Evolutionary conservation across 2,113 vertebrate genomes (phyloP).

Genomic region (Ictalurus punctatus): DNA sequence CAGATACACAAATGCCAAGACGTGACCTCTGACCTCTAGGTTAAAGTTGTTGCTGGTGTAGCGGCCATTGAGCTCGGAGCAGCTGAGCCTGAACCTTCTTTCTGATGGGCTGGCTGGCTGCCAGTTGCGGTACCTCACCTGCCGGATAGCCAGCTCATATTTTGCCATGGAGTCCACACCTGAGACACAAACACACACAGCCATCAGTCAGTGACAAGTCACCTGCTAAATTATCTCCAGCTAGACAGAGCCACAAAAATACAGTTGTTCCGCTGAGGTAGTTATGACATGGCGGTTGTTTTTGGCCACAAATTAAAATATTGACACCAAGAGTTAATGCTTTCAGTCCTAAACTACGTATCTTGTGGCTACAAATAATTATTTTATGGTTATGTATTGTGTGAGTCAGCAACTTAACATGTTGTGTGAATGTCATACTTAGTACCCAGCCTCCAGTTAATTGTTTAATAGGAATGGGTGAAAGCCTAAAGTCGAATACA

Average conservation of each 20-base stretch:
- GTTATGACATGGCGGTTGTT: not conserved
- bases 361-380: not conserved
- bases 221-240: not conserved
- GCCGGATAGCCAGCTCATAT: conserved; percentile 87
- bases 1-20: not conserved
- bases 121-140: conserved; percentile 86
- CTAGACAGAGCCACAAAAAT: not conserved
- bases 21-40: conserved; percentile 79
- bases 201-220: conserved; percentile 15
- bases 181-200: conserved; percentile 58
- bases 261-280: not conserved
- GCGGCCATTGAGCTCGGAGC: conserved; percentile 95
- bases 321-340: not conserved
- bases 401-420: not conserved
- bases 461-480: not conserved
- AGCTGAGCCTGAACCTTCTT: conserved; percentile 89
- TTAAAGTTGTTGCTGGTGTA: conserved; percentile 96
- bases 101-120: conserved; percentile 68
- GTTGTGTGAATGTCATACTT: no score
- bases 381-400: not conserved
- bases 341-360: not conserved
- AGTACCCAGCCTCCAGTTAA: not conserved
- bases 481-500: not conserved
- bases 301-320: not conserved
- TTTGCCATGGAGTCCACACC: conserved; percentile 92